Evolutionary conservation across 2,888 invertebrate species (phyloP).

Genomic region (Calliopum simillimum): DNA sequence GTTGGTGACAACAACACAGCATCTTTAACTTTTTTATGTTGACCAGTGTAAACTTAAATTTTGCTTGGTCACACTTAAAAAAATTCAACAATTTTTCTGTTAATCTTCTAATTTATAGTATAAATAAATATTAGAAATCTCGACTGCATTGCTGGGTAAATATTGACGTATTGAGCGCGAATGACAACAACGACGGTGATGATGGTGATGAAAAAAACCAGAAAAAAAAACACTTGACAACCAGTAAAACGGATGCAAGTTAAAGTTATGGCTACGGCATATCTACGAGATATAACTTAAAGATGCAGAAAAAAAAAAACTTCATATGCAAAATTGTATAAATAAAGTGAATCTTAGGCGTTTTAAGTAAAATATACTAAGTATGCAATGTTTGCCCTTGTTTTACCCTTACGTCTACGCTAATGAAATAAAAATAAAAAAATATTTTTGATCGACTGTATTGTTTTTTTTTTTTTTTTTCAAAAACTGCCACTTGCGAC

Average conservation of each 20-base stretch:
- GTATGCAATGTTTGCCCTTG: too few species aligned
- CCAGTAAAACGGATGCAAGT: neutral
- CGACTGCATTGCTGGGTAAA: constrained; percentile 23
- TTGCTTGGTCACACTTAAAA: constrained; percentile 13
- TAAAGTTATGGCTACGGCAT: too few species aligned
- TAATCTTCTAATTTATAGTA: constrained; percentile 20
- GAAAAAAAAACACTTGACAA: too few species aligned
- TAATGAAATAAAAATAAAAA: too few species aligned
- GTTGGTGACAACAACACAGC: too few species aligned
- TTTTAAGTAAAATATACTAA: too few species aligned
- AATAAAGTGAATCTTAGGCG: neutral
- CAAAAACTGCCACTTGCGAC: neutral
- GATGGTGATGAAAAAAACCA: too few species aligned
- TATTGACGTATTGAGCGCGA: constrained; percentile 17
- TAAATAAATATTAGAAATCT: constrained; percentile 25
- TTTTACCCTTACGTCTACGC: too few species aligned
- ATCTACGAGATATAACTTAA: neutral
- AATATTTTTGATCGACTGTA: too few species aligned
- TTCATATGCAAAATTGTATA: constrained; percentile 5
- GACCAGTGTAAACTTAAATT: neutral
- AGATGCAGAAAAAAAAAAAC: constrained; percentile 2
- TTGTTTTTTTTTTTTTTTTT: neutral
- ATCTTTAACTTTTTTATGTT: constrained; percentile 5
- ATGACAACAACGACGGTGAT: constrained; percentile 12
- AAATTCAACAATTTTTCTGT: constrained; percentile 22